Evolutionary conservation across 64 coral and sea anemone genomes (phyloP).

Genomic region (Astreopora myriophthalma): DNA sequence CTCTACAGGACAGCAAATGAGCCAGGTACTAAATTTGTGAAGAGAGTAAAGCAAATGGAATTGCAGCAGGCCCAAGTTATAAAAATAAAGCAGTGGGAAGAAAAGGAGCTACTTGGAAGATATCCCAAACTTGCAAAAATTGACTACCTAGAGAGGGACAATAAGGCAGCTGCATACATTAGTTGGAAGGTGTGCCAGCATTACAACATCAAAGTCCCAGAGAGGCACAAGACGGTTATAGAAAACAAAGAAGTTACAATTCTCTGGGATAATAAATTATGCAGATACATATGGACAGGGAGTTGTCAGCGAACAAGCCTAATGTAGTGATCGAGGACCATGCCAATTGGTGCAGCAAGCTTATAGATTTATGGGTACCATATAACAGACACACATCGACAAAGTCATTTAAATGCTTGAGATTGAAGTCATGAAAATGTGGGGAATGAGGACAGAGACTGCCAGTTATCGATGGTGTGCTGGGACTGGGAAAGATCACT

Average conservation of each 20-base stretch:
- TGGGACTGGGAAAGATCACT: no score
- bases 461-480: no score
- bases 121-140: neutral
- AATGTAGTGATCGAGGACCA: neutral
- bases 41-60: no score
- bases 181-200: neutral
- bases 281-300: neutral
- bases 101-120: no score
- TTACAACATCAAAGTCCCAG: neutral
- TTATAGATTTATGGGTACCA: neutral
- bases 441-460: no score
- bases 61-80: no score
- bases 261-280: conserved; percentile 5
- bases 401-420: no score
- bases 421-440: no score
- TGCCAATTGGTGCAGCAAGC: neutral
- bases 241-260: neutral
- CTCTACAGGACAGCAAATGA: no score
- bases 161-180: neutral
- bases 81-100: no score
- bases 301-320: neutral
- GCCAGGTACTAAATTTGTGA: no score
- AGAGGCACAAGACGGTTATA: neutral
- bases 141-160: neutral
- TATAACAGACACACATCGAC: neutral